Conservation (phyloP, 1,140 invertebrate species). For the Scaptomyza hsui region DNA sequence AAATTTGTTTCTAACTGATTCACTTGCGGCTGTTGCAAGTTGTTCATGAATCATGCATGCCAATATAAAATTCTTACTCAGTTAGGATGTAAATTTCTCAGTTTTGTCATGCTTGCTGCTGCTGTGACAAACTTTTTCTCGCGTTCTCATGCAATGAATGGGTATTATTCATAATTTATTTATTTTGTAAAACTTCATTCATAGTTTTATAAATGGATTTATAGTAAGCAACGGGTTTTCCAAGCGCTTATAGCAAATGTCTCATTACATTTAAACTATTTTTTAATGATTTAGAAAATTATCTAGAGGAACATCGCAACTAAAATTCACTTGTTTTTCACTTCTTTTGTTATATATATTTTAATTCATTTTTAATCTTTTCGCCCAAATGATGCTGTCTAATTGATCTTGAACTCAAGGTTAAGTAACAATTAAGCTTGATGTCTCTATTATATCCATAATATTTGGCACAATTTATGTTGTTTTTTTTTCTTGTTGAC, state of each 20-base stretch:
- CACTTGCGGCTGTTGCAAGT: background rate
- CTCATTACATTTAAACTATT: background rate
- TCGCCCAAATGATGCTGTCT: constrained; percentile 35
- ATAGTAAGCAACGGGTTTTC: background rate
- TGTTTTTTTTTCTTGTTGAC: background rate
- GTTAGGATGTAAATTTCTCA: background rate
- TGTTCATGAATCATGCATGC: background rate
- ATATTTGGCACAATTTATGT: constrained; percentile 52
- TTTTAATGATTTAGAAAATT: too few relatives aligned
- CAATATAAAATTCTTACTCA: background rate
- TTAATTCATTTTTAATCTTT: constrained; percentile 22
- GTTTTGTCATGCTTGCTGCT: background rate
- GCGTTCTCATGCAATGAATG: background rate
- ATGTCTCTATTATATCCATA: constrained; percentile 59
- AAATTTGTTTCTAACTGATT: background rate
- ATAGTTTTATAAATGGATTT: background rate
- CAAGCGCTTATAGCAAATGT: too few relatives aligned
- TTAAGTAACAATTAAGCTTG: constrained; percentile 70
- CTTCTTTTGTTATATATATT: background rate
- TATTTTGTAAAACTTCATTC: background rate
- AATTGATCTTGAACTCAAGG: constrained; percentile 71
- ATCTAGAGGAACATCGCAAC: too few relatives aligned
- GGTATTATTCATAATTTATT: background rate
- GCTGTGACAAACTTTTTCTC: background rate
- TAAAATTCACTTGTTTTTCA: background rate